These are phyloP conservation scores for Chlorodrepanis virens DNA, from an alignment of 2,113 vertebrate species.

Conservation along the genomic window DNA sequence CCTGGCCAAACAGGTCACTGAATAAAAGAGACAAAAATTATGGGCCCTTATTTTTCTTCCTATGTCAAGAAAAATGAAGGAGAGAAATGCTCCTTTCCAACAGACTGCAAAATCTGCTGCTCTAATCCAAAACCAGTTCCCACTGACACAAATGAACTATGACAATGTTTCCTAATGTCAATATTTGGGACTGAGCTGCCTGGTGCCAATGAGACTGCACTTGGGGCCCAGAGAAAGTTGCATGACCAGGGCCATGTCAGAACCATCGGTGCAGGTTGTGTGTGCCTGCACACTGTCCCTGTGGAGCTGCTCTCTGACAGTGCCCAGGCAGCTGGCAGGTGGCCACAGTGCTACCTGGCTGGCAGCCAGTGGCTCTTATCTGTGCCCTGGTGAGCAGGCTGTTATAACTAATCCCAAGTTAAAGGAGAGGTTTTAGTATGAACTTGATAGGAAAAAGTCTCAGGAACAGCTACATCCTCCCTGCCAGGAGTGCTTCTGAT, in stretches of 20 bases:
- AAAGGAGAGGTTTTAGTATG: background rate
- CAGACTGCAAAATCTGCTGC: background rate
- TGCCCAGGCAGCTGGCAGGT: background rate
- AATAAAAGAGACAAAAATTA: background rate
- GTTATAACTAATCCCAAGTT: background rate
- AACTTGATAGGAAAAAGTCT: background rate
- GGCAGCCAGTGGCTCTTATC: background rate
- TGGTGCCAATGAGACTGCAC: background rate
- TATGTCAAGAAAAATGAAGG: background rate
- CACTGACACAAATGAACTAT: background rate
- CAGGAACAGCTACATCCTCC: background rate
- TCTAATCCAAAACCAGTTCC: background rate
- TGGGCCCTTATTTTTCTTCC: background rate
- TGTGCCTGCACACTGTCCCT: rapidly evolving
- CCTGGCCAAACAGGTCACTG: background rate
- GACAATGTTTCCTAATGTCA: background rate
- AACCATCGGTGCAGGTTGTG: background rate
- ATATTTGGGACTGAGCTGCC: background rate
- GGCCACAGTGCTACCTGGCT: background rate
- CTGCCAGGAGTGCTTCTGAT: background rate
- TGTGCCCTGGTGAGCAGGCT: background rate
- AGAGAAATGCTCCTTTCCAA: background rate
- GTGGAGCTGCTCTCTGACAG: background rate
- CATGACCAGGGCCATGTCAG: background rate
- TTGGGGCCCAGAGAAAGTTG: background rate